Evolutionary conservation across 1,140 invertebrate genomes (phyloP).

Genomic region (Sinonovacula constricta): DNA sequence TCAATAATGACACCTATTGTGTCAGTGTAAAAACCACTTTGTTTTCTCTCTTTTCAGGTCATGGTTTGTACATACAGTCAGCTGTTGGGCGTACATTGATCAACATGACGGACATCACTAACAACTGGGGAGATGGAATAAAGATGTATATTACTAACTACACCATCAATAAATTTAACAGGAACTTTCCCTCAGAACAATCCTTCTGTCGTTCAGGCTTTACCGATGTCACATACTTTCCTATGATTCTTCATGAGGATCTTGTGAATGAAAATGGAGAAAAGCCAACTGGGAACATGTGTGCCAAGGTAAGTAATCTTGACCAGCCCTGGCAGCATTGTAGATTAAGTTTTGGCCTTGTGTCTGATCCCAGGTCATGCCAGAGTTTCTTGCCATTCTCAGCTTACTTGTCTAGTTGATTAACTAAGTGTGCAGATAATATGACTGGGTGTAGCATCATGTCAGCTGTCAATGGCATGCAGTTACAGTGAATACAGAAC

Average conservation of each 20-base stretch:
- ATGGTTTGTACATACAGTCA: slow-evolving; percentile 90
- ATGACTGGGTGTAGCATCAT: too few relatives aligned
- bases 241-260: slow-evolving; percentile 62
- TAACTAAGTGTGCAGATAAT: too few relatives aligned
- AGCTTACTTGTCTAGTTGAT: too few relatives aligned
- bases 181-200: slow-evolving; percentile 52
- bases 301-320: slow-evolving; percentile 55
- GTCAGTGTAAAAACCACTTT: too few relatives aligned
- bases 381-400: too few relatives aligned
- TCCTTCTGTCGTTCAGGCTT: slow-evolving; percentile 62
- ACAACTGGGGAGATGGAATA: slow-evolving; percentile 94
- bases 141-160: slow-evolving; percentile 76
- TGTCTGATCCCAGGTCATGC: not conserved
- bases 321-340: too few relatives aligned
- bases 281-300: slow-evolving; percentile 53
- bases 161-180: slow-evolving; percentile 67
- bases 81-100: slow-evolving; percentile 93
- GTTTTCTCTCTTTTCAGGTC: too few relatives aligned
- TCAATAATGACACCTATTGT: too few relatives aligned
- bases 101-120: slow-evolving; percentile 91
- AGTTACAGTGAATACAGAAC: too few relatives aligned
- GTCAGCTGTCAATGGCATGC: too few relatives aligned
- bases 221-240: slow-evolving; percentile 50
- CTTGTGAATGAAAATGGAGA: slow-evolving; percentile 59
- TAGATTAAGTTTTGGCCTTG: not conserved